These are phyloP conservation scores for Heterotilapia buettikoferi DNA, from an alignment of 2,113 vertebrate genomes.

Conservation along the genomic window DNA sequence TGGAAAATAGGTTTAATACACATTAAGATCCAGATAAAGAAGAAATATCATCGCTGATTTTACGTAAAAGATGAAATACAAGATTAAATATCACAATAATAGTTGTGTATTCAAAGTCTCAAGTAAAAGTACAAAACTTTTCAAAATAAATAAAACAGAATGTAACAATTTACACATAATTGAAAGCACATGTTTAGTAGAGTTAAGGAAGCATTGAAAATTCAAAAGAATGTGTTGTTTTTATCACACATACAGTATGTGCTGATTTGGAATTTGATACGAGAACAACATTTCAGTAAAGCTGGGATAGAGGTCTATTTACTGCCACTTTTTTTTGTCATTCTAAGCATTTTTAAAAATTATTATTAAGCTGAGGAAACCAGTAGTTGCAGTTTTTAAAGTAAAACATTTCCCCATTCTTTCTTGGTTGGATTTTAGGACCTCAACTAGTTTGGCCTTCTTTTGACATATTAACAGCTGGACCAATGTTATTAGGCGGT, in stretches of 20 bases:
- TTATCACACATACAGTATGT: neutral
- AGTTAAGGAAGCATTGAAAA: neutral
- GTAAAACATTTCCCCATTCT: accelerated
- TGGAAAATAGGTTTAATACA: neutral
- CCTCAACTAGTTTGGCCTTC: neutral
- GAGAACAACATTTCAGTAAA: neutral
- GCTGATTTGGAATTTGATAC: neutral
- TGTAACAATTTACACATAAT: neutral
- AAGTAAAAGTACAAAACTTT: neutral
- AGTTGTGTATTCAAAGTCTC: neutral
- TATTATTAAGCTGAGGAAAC: neutral
- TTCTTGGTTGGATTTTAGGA: neutral
- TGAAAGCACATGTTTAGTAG: neutral
- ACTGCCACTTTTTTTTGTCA: neutral
- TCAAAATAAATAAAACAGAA: neutral
- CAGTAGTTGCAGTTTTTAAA: neutral
- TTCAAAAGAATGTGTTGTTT: neutral
- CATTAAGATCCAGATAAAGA: neutral
- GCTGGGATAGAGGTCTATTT: neutral
- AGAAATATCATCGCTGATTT: neutral
- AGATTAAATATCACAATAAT: neutral
- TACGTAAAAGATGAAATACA: neutral
- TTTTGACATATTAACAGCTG: neutral
- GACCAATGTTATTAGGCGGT: neutral
- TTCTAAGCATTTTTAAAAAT: neutral